Percentiles rank a stretch among this genome's conserved stretches.
These are phyloP conservation scores for Sterrhoptilus dennistouni DNA, from an alignment of 2,113 vertebrate genomes.

Conservation along the genomic window DNA sequence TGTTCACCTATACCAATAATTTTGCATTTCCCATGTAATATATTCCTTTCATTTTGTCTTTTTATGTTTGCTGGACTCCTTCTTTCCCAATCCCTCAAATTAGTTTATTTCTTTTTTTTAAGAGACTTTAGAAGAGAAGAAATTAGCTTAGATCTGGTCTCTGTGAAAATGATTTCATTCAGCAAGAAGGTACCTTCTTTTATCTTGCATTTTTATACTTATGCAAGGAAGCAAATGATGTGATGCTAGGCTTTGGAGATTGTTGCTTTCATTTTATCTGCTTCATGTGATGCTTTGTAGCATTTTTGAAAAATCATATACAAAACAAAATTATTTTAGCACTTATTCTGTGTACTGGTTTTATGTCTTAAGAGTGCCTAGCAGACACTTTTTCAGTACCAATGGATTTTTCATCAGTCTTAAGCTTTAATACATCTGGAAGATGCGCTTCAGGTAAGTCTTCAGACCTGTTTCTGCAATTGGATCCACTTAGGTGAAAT, in stretches of 20 bases:
- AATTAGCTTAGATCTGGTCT: neutral
- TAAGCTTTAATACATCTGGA: neutral
- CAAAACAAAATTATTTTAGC: neutral
- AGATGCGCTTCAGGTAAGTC: neutral
- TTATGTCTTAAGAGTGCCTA: neutral
- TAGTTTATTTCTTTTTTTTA: neutral
- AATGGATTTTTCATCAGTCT: neutral
- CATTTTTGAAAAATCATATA: slow-evolving; percentile 3
- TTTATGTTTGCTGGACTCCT: neutral
- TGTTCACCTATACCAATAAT: neutral
- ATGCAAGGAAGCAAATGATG: neutral
- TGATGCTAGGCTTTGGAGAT: slow-evolving; percentile 16
- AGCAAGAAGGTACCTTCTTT: slow-evolving; percentile 18
- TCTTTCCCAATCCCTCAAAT: neutral
- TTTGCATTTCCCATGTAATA: neutral
- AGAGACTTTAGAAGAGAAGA: neutral
- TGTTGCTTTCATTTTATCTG: slow-evolving; percentile 17
- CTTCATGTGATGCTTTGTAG: neutral
- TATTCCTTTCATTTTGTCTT: neutral
- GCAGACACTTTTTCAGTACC: neutral
- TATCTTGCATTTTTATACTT: slow-evolving; percentile 3
- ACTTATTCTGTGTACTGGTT: neutral
- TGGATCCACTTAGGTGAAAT: neutral
- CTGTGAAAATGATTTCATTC: slow-evolving; percentile 3
- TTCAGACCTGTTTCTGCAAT: neutral